Base-by-base conservation (phyloP, 2,797 vertebrate species). In the Heterohyrax brucei region DNA sequence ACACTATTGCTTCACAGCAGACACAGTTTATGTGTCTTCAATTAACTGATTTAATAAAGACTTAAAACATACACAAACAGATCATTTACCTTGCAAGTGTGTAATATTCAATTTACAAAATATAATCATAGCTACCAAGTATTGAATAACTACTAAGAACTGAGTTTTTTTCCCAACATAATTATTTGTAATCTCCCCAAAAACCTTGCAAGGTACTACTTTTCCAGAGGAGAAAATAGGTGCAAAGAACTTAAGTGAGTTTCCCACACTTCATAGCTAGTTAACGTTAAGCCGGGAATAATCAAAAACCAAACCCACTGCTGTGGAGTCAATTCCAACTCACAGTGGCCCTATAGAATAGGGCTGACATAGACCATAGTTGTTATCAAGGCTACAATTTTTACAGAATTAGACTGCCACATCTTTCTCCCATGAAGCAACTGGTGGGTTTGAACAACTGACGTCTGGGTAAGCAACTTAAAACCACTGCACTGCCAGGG, bases 1-100 rank as follows among this genome's bases (percentile, higher is more conserved):
- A 97, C 93, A 94, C 73, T 62, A 92, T 64, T 91, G 33, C 56
- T 96, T 97, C 68, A n/a, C 26, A 90, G 79, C 19, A 90, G 92
- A 89, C 4, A 33, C 1, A 78, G 46, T 87, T 92, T 89, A 80
- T 93, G 48, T 97, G 78, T 56, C 76, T 86, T 79, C 73, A 91
- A 97, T 95, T 93, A 93, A 93, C 79, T 28, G 59, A n/a, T 85
- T 94, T 30, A 33, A 78, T 88, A 81, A 93, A 94, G 81, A 97
- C 21, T 73, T 97, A 62, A 95, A 97, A 73, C 97, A 95, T 66
- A 66, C 94, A 14, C 46, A 80, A 66, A 76, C 5, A 87, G 72
- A 94, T 19, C 7, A 93, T 97, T 91, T 93, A 86, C 80, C 92
- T 64, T 53, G 84, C 78, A 95, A 70, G 93, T 62, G 84, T 94